These are phyloP conservation scores for Saiga tatarica DNA, from an alignment of 2,113 vertebrate genomes.

Conservation along the genomic window DNA sequence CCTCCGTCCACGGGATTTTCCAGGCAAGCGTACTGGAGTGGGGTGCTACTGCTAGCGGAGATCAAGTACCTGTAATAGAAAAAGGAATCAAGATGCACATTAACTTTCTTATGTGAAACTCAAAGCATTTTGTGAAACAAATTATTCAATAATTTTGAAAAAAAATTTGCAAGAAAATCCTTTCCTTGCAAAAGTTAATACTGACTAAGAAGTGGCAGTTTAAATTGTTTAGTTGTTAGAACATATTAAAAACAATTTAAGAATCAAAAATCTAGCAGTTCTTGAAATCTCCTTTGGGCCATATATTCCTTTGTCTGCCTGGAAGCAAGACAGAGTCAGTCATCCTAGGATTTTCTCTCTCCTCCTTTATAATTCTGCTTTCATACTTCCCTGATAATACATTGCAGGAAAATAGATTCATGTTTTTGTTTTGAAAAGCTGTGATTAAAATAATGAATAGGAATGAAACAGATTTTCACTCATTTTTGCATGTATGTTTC, in stretches of 20 bases:
- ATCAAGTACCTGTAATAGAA: background rate
- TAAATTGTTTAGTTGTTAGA: background rate
- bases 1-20: no score
- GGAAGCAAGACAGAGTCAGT: background rate
- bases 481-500: background rate
- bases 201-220: background rate
- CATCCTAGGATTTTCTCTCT: background rate
- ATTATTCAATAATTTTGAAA: constrained; percentile 9
- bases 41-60: background rate
- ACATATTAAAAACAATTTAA: background rate
- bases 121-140: background rate
- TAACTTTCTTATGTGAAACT: background rate
- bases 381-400: background rate
- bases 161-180: background rate
- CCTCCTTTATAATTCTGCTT: constrained; percentile 3
- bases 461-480: background rate
- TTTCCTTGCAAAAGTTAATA: background rate
- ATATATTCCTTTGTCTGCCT: background rate
- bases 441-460: background rate
- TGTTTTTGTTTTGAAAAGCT: constrained; percentile 6
- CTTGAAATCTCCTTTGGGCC: background rate
- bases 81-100: background rate
- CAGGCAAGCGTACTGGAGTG: no score
- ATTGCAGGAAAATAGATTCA: background rate
- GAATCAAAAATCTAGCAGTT: background rate